phyloP scores from a whole-genome alignment of 2,888 invertebrate species.

The Dasypolia templi region DNA sequence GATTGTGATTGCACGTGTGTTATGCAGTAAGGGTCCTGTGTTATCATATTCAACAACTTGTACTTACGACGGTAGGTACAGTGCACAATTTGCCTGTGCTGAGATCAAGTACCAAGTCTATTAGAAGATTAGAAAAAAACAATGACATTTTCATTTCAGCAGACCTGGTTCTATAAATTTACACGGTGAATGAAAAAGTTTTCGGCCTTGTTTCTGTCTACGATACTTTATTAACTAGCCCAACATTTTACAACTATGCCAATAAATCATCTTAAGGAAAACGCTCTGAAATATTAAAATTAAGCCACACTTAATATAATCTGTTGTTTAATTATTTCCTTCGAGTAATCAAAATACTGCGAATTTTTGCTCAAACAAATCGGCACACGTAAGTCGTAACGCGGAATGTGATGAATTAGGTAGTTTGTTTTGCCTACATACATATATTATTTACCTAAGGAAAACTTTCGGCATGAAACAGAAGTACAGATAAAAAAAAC shows the following conservation, averaged over 20 bases:
- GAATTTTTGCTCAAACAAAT: slow-evolving; percentile 38
- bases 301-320: slow-evolving; percentile 31
- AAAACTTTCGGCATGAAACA: not conserved
- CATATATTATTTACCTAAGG: not conserved
- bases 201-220: not conserved
- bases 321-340: slow-evolving; percentile 50
- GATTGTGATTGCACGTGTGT: too few relatives aligned
- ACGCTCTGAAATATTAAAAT: slow-evolving; percentile 6
- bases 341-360: slow-evolving; percentile 42
- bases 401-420: slow-evolving; percentile 42
- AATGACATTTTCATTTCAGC: not conserved
- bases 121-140: not conserved
- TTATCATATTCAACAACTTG: not conserved
- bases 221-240: not conserved
- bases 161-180: not conserved
- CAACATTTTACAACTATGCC: not conserved
- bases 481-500: not conserved
- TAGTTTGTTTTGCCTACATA: slow-evolving; percentile 16
- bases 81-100: not conserved
- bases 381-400: slow-evolving; percentile 44
- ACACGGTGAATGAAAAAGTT: not conserved
- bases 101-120: not conserved
- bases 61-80: not conserved
- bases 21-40: too few relatives aligned
- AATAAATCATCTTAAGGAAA: not conserved